A percentile compares a stretch with the other conserved stretches of the same genome.
Evolutionary conservation across 1,140 invertebrate genomes (phyloP).

Genomic region (Conus betulinus): DNA sequence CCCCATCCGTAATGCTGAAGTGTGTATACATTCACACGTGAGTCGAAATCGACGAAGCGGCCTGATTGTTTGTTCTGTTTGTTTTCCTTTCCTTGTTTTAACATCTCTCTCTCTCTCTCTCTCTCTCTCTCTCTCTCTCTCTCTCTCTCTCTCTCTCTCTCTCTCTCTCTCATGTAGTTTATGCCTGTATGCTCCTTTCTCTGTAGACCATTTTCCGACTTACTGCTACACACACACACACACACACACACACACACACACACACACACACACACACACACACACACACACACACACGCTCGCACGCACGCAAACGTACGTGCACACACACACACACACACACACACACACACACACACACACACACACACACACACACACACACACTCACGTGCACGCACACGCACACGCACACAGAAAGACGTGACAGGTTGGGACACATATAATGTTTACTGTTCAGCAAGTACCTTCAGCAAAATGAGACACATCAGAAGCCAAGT

Average conservation of each 20-base stretch:
- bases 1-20: too few species aligned
- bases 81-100: too few species aligned
- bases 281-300: background rate
- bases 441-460: background rate
- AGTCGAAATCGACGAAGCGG: too few species aligned
- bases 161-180: too few species aligned
- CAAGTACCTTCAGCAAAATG: background rate
- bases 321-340: background rate
- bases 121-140: too few species aligned
- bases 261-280: background rate
- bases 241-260: background rate
- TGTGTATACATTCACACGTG: too few species aligned
- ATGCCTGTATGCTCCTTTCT: too few species aligned
- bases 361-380: background rate
- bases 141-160: too few species aligned
- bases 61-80: too few species aligned
- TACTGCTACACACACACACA: background rate
- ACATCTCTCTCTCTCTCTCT: too few species aligned
- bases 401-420: background rate
- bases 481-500: background rate
- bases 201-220: background rate
- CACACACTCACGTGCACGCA: background rate
- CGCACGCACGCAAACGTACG: background rate
- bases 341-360: slow-evolving; percentile 10
- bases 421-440: background rate